Percentiles rank a stretch among this genome's conserved stretches.
phyloP scores from a whole-genome alignment of 2,113 vertebrate genomes.

The Ahaetulla prasina region DNA sequence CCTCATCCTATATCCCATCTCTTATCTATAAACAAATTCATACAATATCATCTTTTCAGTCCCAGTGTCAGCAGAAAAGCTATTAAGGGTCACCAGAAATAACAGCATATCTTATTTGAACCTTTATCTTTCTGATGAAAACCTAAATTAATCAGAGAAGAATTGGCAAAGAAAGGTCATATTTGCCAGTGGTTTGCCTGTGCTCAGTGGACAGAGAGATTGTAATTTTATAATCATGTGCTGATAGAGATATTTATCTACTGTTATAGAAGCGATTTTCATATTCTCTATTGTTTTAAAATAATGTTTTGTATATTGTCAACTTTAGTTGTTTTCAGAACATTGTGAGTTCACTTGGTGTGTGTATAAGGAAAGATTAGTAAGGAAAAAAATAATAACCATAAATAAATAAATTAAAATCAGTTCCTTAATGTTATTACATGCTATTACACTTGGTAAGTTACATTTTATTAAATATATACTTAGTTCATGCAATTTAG shows the following conservation, averaged over 20 bases:
- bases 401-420: neutral
- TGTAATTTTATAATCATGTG: neutral
- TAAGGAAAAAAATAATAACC: neutral
- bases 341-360: neutral
- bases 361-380: neutral
- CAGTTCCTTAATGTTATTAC: neutral
- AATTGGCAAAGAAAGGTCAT: neutral
- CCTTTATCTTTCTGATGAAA: neutral
- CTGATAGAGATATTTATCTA: neutral
- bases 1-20: neutral
- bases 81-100: neutral
- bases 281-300: neutral
- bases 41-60: neutral
- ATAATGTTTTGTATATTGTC: neutral
- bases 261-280: neutral
- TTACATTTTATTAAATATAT: neutral
- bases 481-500: neutral
- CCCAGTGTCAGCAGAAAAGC: neutral
- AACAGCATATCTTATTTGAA: neutral
- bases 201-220: neutral
- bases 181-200: neutral
- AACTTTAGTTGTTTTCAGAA: neutral
- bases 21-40: neutral
- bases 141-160: neutral
- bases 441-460: neutral